These are phyloP conservation scores for Planiliza haematocheilus DNA, from an alignment of 2,113 vertebrate species.

Conservation along the genomic window DNA sequence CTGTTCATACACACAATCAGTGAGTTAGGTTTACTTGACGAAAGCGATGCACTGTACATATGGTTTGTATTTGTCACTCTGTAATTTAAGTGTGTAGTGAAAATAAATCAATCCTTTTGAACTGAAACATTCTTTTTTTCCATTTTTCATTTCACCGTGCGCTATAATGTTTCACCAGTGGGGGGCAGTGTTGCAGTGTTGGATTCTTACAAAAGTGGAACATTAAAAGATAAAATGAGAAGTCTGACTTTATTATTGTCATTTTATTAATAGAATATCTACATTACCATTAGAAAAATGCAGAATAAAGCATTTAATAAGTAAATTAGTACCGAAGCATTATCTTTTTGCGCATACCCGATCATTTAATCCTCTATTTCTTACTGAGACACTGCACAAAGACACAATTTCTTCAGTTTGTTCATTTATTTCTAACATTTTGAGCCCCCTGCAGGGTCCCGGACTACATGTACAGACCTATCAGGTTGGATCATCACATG, in stretches of 20 bases:
- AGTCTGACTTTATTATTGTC: constrained; percentile 12
- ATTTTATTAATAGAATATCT: constrained; percentile 42
- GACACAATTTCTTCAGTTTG: neutral
- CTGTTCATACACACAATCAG: constrained; percentile 15
- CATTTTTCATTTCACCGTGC: neutral
- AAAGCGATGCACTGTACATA: constrained; percentile 68
- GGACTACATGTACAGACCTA: constrained; percentile 8
- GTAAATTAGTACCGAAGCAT: neutral
- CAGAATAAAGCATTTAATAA: constrained; percentile 17
- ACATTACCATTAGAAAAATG: constrained; percentile 39
- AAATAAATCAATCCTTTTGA: constrained; percentile 62
- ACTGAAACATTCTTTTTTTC: neutral
- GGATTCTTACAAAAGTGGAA: neutral
- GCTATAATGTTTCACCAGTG: constrained; percentile 37
- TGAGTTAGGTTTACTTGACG: constrained; percentile 59
- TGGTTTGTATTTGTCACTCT: constrained; percentile 44
- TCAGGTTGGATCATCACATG: constrained; percentile 15
- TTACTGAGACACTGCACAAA: no score
- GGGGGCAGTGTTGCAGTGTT: constrained; percentile 56
- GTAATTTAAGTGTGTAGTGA: constrained; percentile 60
- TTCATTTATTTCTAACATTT: neutral
- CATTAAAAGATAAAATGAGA: constrained; percentile 16
- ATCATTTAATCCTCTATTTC: neutral
- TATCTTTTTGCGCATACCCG: neutral
- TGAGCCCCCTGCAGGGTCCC: neutral